A percentile compares a stretch with the other conserved stretches of the same genome.
Conservation (phyloP, 2,797 vertebrate species). For the Smutsia temminckii region DNA sequence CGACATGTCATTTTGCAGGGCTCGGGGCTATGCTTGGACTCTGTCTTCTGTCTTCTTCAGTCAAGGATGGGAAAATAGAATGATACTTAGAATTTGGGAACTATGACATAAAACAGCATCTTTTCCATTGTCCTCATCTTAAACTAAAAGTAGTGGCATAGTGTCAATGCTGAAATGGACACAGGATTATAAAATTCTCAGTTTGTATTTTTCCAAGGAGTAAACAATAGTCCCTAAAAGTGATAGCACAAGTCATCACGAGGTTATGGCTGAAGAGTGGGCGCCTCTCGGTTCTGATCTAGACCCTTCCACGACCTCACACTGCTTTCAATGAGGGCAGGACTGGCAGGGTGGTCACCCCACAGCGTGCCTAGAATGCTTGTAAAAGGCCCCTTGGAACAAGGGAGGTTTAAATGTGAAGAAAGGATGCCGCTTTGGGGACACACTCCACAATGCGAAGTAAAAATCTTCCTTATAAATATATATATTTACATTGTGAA, state of each 20-base stretch:
- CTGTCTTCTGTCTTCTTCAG: neutral
- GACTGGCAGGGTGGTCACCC: too few relatives aligned
- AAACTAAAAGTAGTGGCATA: neutral
- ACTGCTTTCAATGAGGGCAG: rapidly evolving
- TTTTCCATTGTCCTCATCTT: neutral
- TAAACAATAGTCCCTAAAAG: neutral
- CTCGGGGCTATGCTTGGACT: neutral
- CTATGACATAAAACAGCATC: neutral
- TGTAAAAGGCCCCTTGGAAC: rapidly evolving
- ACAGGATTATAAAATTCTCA: neutral
- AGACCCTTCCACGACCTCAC: neutral
- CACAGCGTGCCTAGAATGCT: rapidly evolving
- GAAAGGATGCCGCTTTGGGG: rapidly evolving
- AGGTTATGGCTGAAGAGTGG: rapidly evolving
- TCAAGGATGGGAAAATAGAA: neutral
- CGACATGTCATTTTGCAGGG: neutral
- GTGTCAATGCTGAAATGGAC: neutral
- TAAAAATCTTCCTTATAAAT: neutral
- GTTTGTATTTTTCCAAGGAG: neutral
- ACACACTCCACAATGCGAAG: neutral
- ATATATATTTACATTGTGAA: too few relatives aligned
- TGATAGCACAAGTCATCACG: rapidly evolving
- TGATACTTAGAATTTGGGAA: neutral
- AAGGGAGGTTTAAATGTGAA: neutral
- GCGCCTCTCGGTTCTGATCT: rapidly evolving